Percentiles rank a stretch among this genome's conserved stretches.
Conservation (phyloP, 1,140 invertebrate species). For the Macrotrachela quadricornifera region DNA sequence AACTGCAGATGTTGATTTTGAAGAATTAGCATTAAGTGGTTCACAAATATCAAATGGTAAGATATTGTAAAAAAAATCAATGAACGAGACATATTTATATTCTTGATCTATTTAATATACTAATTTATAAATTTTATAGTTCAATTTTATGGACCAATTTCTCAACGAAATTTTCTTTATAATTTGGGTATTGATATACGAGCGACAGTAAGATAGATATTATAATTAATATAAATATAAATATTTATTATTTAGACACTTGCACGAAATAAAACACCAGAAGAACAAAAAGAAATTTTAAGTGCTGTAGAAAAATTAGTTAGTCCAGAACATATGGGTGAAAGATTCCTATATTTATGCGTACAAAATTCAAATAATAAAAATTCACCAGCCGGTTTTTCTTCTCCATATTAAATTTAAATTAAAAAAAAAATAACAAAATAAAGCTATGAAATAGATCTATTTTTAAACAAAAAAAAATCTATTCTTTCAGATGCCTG, state of each 20-base stretch:
- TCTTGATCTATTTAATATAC: too few species aligned
- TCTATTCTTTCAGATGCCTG: too few species aligned
- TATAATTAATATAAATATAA: background rate
- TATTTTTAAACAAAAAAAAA: too few species aligned
- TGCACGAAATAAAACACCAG: background rate
- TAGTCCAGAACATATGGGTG: slow-evolving; percentile 1
- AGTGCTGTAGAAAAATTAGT: slow-evolving; percentile 1
- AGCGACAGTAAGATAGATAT: background rate
- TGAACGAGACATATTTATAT: background rate
- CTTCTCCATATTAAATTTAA: too few species aligned
- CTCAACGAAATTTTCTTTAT: slow-evolving; percentile 1
- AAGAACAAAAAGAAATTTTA: slow-evolving; percentile 1
- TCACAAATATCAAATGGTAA: background rate
- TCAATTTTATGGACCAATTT: background rate
- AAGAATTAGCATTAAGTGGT: background rate
- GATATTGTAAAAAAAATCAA: background rate
- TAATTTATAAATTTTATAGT: background rate
- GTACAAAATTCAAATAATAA: too few species aligned
- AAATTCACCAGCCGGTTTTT: too few species aligned
- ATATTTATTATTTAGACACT: background rate
- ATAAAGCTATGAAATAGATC: too few species aligned
- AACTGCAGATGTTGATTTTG: slow-evolving; percentile 5
- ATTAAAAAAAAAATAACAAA: too few species aligned
- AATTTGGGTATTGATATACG: slow-evolving; percentile 5
- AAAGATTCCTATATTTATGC: background rate